Conservation (phyloP, 2,113 vertebrate species). For the Nanger granti region DNA sequence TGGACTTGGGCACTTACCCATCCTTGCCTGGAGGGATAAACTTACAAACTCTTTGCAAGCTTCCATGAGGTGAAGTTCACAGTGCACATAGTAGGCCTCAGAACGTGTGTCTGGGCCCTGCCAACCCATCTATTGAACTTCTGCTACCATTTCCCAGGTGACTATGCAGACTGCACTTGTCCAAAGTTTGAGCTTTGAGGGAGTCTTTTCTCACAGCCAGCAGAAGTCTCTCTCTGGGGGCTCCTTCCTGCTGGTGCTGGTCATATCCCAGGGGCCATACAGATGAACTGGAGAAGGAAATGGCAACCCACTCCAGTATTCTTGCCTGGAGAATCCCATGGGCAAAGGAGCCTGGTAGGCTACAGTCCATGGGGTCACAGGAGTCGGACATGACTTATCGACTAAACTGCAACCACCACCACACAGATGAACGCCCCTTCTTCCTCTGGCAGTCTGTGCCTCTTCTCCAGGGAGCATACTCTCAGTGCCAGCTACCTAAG, state of each 20-base stretch:
- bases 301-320: background rate
- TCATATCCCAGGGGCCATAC: background rate
- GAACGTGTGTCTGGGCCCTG: background rate
- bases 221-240: background rate
- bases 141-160: background rate
- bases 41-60: background rate
- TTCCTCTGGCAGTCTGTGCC: background rate
- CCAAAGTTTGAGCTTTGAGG: background rate
- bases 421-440: background rate
- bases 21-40: background rate
- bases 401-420: background rate
- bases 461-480: background rate
- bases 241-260: background rate
- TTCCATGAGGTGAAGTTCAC: background rate
- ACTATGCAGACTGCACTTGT: rapidly evolving
- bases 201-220: background rate
- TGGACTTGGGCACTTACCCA: background rate
- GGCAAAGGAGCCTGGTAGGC: background rate
- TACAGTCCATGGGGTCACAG: background rate
- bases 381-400: background rate
- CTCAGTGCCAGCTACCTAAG: background rate
- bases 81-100: background rate
- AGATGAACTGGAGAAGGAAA: background rate
- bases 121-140: background rate
- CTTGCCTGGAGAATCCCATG: background rate